Conservation (phyloP, 1,140 invertebrate species). For the Euwallacea similis region DNA sequence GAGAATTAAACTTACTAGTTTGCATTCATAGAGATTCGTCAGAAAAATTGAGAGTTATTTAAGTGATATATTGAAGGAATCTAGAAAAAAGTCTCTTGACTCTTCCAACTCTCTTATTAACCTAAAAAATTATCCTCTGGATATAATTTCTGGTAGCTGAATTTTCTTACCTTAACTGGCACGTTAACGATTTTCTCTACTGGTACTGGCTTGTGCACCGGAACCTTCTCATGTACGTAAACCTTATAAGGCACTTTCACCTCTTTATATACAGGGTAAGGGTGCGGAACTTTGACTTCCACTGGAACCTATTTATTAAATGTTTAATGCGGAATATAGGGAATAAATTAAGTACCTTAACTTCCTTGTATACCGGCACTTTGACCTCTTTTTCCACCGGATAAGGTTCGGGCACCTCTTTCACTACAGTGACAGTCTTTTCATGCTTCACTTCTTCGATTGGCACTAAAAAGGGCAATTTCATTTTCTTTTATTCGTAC, state of each 20-base stretch:
- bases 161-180: conserved; percentile 63
- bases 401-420: conserved; percentile 61
- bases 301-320: conserved; percentile 43
- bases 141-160: too few species aligned
- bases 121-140: too few species aligned
- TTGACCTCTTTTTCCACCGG: conserved; percentile 52
- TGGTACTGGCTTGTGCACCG: conserved; percentile 67
- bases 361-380: conserved; percentile 60
- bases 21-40: too few species aligned
- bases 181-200: conserved; percentile 73
- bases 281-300: conserved; percentile 36
- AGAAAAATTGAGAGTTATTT: too few species aligned
- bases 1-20: too few species aligned
- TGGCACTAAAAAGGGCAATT: conserved; percentile 10
- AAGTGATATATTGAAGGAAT: too few species aligned
- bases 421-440: conserved; percentile 75
- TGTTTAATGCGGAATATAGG: background rate
- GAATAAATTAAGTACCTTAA: conserved; percentile 43
- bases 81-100: background rate
- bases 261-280: conserved; percentile 40
- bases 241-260: conserved; percentile 61
- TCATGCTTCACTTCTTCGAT: conserved; percentile 53
- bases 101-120: background rate
- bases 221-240: conserved; percentile 63
- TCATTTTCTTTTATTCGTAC: background rate